phyloP scores from a whole-genome alignment of 2,888 invertebrate species.

The Lycocerus yunnanus region DNA sequence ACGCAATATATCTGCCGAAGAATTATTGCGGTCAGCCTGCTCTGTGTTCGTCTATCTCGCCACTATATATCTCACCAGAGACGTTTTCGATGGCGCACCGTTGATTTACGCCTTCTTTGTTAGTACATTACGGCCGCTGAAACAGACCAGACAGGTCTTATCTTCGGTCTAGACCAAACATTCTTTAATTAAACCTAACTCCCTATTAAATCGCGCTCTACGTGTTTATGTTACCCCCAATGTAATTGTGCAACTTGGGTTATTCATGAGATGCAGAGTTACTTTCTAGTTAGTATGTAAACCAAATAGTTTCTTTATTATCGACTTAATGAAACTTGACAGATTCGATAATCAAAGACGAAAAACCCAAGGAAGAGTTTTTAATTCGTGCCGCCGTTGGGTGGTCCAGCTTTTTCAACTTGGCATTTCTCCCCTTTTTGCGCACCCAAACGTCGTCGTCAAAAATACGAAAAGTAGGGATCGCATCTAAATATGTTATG shows the following conservation, averaged over 20 bases:
- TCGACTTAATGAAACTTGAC: constrained; percentile 3
- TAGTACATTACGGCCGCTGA: constrained; percentile 42
- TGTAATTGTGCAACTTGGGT: constrained; percentile 31
- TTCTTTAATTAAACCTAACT: constrained; percentile 44
- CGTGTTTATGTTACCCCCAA: constrained; percentile 37
- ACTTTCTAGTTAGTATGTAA: constrained; percentile 12
- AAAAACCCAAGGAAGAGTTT: neutral
- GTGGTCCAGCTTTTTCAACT: neutral
- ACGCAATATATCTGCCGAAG: constrained; percentile 47
- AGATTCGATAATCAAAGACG: neutral
- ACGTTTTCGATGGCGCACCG: constrained; percentile 45
- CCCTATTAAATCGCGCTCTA: constrained; percentile 38
- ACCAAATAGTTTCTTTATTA: neutral
- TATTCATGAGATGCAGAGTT: constrained; percentile 29
- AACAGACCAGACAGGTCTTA: constrained; percentile 39
- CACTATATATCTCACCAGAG: constrained; percentile 45
- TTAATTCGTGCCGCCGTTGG: neutral
- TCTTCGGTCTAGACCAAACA: constrained; percentile 42
- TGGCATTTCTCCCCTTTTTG: neutral
- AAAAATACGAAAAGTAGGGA: neutral
- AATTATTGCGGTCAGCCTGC: constrained; percentile 49
- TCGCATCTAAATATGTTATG: neutral
- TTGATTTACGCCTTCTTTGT: constrained; percentile 48
- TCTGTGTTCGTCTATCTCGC: constrained; percentile 42
- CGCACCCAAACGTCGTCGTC: neutral